Evolutionary conservation across 2,113 vertebrate genomes (phyloP), one percentile per base, ranked within the genome.

Genomic region (Zapornia atra): DNA sequence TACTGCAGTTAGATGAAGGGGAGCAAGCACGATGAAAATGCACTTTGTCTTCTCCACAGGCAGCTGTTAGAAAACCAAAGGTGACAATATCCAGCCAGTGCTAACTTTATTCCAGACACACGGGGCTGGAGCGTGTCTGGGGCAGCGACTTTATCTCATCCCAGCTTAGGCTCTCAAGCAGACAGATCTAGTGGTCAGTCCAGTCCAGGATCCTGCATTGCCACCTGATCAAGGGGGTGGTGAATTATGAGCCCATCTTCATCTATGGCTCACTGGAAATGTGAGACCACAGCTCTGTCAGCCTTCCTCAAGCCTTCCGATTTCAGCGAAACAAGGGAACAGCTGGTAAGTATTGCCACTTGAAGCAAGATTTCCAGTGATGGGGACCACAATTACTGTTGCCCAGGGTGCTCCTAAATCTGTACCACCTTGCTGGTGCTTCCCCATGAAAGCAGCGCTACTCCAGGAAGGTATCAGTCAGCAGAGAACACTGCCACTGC

Each of bases 391-490:
- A 3, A 70, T 3, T 34, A 15, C 29, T 69, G 7, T 53, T 82
- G 44, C 44, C 82, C 78, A 24, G 8, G 16, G 18, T 65, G 75
- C 7, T 89, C 38, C 61, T 79, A 44, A 72, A 82, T 20, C 65
- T 89, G 34, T 25, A 83, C 4, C 15, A 36, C 48, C 26, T 63
- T 65, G 38, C 21, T 69, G 28, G 42, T 64, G 22, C 36, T 59
- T 20, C 21, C 25, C 26, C 13, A 2, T 38, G 44, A 44, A 85
- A 48, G 14, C 48, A 85, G 15, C 0, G 0, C 15, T 0, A 0
- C 4, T 70, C 12, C 1, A 0, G 26, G 22, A 86, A 66, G 25
- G 11, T 21, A 20, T 28, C 50, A 12, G 38, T 34, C 61, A 69
- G 46, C n/a, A 29, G 46, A 73, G 36, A 95, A 17, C 1, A 2